Evolutionary conservation across 2,797 vertebrate species (phyloP).

Genomic region (Notoglanidium macrostoma): DNA sequence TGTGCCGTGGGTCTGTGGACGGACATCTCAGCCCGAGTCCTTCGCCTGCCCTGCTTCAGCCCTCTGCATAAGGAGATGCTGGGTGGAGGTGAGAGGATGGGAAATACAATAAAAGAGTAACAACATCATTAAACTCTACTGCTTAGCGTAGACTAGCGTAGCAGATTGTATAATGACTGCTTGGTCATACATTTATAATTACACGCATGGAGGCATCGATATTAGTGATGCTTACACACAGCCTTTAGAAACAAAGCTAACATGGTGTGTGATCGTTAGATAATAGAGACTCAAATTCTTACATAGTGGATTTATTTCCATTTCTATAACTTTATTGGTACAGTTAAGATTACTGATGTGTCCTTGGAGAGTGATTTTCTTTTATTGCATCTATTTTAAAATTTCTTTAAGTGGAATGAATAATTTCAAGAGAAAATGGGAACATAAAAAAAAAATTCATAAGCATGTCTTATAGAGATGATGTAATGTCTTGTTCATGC

Average conservation of each 20-base stretch:
- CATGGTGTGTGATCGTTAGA: background rate
- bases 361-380: background rate
- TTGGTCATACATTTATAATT: background rate
- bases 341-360: background rate
- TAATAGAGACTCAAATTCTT: no score
- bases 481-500: no score
- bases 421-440: background rate
- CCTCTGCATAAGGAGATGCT: slow-evolving; percentile 98
- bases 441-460: no score
- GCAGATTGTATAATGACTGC: background rate
- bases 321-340: background rate
- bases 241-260: background rate
- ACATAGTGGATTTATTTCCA: no score
- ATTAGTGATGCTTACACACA: background rate
- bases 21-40: slow-evolving; percentile 94
- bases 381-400: background rate
- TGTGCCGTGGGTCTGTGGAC: slow-evolving; percentile 98
- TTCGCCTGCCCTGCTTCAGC: slow-evolving; percentile 92
- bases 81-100: slow-evolving; percentile 86
- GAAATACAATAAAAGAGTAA: background rate
- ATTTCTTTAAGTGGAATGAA: background rate
- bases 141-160: no score
- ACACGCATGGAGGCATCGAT: background rate
- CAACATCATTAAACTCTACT: background rate
- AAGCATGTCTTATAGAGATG: no score